Base-by-base conservation (phyloP, 92 coral and sea anemone species). In the Parazoanthus swiftii region DNA sequence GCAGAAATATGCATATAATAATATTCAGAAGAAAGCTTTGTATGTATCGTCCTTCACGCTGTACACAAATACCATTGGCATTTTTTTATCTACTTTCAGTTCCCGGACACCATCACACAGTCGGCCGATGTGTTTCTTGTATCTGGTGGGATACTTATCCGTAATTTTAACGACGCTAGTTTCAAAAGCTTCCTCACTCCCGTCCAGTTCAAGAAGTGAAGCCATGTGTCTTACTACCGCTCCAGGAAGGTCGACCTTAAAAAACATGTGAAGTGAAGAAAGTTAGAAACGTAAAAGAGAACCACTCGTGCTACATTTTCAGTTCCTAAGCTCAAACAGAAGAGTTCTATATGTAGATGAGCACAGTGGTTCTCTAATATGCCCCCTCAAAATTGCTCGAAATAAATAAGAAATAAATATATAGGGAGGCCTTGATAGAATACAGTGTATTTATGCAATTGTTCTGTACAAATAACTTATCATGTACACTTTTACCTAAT, bases 221-320 rank as follows among this genome's bases (percentile, higher is more conserved):
- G 99, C 88, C 93, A 95, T 94, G 38, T 91, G 84, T 79, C 91
- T 91, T 23, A 97, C 50, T 35, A 97, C 92, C 54, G 85, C 79
- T 10, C 95, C 96, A 11, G 98, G 99, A 25, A 97, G 82, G 86
- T 97, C 99, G 71, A 97, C 99, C 99, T 97, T 37, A 15, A 65
- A 68, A 89, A 85, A 7, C 56, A 89, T 37, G 42, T 2, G 56
- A 13, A 21, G 39, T 20, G 20, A 59, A 20, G 58, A 44, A 77
- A 23, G 71, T 44, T 56, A 74, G 67, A 82, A 26, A 44, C 58
- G 13, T 51, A 51, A 10, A 0, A 11, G 58, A 51, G 13, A 51
- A 29, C 0, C 33, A 29, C 33, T 29, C 33, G 33, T 29, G 33
- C 33, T 29, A 29, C 33, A 29, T 29, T 29, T 29, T 0, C 0